These are phyloP conservation scores for Polypedilum pembai DNA, from an alignment of 1,140 invertebrate species.

Conservation along the genomic window DNA sequence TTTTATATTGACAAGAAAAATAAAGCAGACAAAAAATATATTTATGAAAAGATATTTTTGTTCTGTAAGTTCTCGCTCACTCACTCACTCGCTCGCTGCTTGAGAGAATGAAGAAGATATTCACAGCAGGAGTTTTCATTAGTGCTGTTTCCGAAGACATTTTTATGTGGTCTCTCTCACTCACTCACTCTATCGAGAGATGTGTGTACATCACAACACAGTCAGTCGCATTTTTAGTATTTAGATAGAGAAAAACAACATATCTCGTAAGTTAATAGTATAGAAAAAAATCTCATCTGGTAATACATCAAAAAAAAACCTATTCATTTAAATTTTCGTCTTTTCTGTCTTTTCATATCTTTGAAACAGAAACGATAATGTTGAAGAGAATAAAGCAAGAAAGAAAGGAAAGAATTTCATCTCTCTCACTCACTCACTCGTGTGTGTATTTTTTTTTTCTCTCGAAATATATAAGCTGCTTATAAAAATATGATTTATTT, in stretches of 20 bases:
- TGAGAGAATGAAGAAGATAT: constrained; percentile 7
- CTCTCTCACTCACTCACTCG: neutral
- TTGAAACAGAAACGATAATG: neutral
- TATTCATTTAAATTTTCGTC: constrained; percentile 17
- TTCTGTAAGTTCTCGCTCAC: no score
- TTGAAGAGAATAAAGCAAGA: neutral
- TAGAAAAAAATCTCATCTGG: constrained; percentile 25
- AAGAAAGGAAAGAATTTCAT: constrained; percentile 11
- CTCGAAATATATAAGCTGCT: constrained; percentile 19
- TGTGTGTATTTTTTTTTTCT: neutral
- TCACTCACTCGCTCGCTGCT: neutral
- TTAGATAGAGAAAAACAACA: neutral
- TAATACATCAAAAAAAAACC: constrained; percentile 25
- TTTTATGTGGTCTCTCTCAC: constrained; percentile 22
- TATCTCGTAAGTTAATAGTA: constrained; percentile 9
- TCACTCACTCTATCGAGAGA: neutral
- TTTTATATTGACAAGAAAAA: constrained; percentile 2
- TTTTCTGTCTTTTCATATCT: constrained; percentile 6
- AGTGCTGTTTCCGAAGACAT: constrained; percentile 25
- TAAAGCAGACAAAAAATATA: neutral
- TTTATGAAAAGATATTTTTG: neutral
- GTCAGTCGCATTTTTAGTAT: neutral
- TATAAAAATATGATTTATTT: constrained; percentile 29
- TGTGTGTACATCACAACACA: neutral
- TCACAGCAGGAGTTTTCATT: constrained; percentile 27